Evolutionary conservation across 2,888 invertebrate species (phyloP), one percentile per base, ranked within the genome.

Genomic region (Heliconius cydno): DNA sequence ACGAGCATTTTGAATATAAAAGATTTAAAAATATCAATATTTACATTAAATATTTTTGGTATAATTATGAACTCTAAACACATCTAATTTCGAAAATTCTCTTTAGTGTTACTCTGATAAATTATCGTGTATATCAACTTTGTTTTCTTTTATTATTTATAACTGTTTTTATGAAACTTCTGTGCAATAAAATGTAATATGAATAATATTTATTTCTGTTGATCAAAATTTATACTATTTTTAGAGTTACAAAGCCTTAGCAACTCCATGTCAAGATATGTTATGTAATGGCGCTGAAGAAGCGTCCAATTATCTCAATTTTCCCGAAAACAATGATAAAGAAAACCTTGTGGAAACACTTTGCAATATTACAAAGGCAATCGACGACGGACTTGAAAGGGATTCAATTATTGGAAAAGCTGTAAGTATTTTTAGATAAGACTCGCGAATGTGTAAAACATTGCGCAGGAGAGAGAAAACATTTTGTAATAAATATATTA

Each of bases 201-300:
- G n/a, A n/a, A n/a, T n/a, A n/a, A 60, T n/a, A 60, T n/a, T 60
- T n/a, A 19, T 60, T 60, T 60, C 9, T n/a, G 10, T 57, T 57
- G 22, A 57, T 57, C 60, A n/a, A n/a, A n/a, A n/a, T 3, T 60
- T 19, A 30, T 38, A 15, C 13, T 60, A 1, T 5, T 75, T 75
- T 66, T n/a, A 95, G 95, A 92, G 92, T 0, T 91, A 92, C 82
- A 91, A 86, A 84, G 85, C 91, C 0, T 79, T 95, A 19, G 91
- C 93, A 0, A 91, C 91, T 0, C 86, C 90, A 66, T 89, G 89
- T 28, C 83, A 86, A 79, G 90, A 90, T 1, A 89, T 95, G 0
- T 81, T 94, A 25, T 95, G 95, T 82, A 83, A 86, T 4, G 91
- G 92, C 2, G 84, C 86, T 0, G 87, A 88, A 0, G 86, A 84